Percentiles rank a stretch among this genome's conserved stretches.
Conservation (phyloP, 2,888 invertebrate genomes). For the Dynastes hyllus region DNA sequence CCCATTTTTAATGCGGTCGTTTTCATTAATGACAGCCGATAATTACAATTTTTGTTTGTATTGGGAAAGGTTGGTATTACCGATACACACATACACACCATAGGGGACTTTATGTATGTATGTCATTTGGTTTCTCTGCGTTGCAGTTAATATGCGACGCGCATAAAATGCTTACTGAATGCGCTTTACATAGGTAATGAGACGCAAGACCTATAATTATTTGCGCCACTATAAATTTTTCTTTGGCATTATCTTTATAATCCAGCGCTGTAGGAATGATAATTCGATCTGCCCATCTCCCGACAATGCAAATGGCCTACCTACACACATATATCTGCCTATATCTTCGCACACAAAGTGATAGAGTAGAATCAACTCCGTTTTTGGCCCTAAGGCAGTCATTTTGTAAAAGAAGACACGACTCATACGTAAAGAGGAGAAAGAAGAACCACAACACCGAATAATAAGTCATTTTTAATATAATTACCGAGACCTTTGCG, state of each 20-base stretch:
- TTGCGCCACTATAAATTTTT: constrained; percentile 45
- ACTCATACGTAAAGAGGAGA: neutral
- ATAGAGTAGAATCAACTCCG: neutral
- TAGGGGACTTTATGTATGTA: neutral
- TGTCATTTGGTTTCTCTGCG: neutral
- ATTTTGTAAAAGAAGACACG: constrained; percentile 23
- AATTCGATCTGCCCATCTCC: constrained; percentile 46
- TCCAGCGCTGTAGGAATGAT: constrained; percentile 34
- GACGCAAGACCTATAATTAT: constrained; percentile 39
- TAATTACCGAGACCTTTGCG: constrained; percentile 42
- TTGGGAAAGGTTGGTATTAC: constrained; percentile 1
- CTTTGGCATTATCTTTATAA: constrained; percentile 48
- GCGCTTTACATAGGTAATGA: constrained; percentile 45
- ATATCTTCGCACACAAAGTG: neutral
- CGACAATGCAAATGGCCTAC: constrained; percentile 43
- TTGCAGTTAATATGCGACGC: constrained; percentile 10
- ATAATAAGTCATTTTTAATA: constrained; percentile 47
- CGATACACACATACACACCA: neutral
- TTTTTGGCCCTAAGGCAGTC: constrained; percentile 9
- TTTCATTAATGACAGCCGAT: constrained; percentile 28
- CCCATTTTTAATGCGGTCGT: constrained; percentile 3
- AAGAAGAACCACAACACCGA: constrained; percentile 1
- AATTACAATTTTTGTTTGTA: constrained; percentile 2
- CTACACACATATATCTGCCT: constrained; percentile 21
- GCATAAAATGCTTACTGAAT: constrained; percentile 38